phyloP scores from a whole-genome alignment of 1,140 invertebrate species.

The Papilio polyxenes region DNA sequence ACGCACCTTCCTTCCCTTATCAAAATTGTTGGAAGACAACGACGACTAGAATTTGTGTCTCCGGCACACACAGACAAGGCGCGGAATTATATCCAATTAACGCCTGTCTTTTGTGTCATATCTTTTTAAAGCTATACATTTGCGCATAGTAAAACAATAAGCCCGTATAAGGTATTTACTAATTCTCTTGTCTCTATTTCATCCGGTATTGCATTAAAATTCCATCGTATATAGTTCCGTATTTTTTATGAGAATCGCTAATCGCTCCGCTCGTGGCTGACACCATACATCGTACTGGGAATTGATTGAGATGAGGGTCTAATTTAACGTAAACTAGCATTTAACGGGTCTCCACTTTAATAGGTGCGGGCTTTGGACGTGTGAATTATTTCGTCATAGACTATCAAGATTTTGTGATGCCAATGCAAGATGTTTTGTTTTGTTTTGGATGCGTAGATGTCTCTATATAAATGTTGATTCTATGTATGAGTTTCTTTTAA shows the following conservation, averaged over 20 bases:
- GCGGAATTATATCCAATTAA: too few relatives aligned
- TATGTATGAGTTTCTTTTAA: too few relatives aligned
- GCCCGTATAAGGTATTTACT: neutral
- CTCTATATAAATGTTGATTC: neutral
- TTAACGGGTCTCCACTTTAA: slow-evolving; percentile 43
- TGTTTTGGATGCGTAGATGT: neutral
- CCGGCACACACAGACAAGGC: too few relatives aligned
- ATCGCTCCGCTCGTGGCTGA: slow-evolving; percentile 18
- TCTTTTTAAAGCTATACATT: too few relatives aligned
- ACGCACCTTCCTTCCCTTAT: too few relatives aligned
- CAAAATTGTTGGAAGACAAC: too few relatives aligned
- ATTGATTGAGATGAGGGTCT: slow-evolving; percentile 54
- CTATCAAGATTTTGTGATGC: neutral
- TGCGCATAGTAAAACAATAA: neutral
- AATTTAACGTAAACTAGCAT: slow-evolving; percentile 48
- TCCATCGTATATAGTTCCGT: neutral
- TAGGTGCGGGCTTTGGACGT: slow-evolving; percentile 23
- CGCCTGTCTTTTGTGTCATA: too few relatives aligned
- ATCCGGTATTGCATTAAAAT: neutral
- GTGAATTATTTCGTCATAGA: slow-evolving; percentile 25
- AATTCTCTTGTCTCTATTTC: neutral
- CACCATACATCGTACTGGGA: slow-evolving; percentile 41
- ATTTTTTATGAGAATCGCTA: slow-evolving; percentile 16
- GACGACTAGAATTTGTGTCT: too few relatives aligned
- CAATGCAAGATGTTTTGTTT: neutral